These are phyloP conservation scores for Protobothrops mucrosquamatus DNA, from an alignment of 2,113 vertebrate species.

Conservation along the genomic window DNA sequence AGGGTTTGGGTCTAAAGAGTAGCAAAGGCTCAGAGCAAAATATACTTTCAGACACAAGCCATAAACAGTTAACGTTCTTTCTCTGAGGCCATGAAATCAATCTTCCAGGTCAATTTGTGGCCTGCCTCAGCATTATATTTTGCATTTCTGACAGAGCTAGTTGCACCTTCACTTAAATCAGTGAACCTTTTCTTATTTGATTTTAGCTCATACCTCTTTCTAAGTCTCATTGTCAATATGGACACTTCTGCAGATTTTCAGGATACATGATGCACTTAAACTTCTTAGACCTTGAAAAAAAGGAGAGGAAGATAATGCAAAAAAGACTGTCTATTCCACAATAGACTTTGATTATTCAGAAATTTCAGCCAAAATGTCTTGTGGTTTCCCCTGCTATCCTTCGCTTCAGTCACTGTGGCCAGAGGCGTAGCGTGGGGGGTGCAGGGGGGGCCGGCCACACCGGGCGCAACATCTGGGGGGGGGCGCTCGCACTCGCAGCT, in stretches of 20 bases:
- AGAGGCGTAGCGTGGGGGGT: no score
- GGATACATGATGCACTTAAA: conserved; percentile 52
- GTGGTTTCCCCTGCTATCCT: conserved; percentile 8
- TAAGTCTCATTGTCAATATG: conserved; percentile 58
- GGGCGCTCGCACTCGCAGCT: no score
- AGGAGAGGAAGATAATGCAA: conserved; percentile 30
- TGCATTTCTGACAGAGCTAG: conserved; percentile 42
- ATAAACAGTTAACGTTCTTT: conserved; percentile 52
- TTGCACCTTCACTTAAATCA: conserved; percentile 47
- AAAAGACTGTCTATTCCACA: conserved; percentile 28
- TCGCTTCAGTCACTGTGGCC: not conserved
- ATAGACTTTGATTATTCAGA: not conserved
- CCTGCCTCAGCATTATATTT: conserved; percentile 42
- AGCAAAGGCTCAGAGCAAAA: conserved; percentile 29
- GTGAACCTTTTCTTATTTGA: conserved; percentile 54
- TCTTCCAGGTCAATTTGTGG: conserved; percentile 59
- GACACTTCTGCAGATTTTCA: conserved; percentile 58
- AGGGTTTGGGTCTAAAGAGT: not conserved
- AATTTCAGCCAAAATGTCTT: conserved; percentile 37
- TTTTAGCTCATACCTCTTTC: conserved; percentile 63
- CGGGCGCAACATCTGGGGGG: no score
- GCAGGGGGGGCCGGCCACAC: no score
- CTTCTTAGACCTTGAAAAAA: conserved; percentile 50
- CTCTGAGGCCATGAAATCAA: conserved; percentile 59
- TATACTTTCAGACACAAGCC: conserved; percentile 10